phyloP scores from a whole-genome alignment of 2,797 vertebrate genomes.

The Cynopterus sphinx region DNA sequence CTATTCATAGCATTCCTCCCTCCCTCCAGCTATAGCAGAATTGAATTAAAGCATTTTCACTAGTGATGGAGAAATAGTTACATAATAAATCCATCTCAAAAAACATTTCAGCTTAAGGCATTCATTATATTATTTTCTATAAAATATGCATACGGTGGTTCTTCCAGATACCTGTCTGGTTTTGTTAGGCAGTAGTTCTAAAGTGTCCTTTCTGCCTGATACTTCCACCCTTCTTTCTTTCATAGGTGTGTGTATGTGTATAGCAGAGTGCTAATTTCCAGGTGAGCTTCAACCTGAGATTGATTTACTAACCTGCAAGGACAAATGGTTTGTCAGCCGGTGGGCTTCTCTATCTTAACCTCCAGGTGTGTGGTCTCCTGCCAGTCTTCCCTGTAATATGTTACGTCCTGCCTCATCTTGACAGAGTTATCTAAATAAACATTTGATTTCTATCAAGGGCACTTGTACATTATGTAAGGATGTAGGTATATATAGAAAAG shows the following conservation, averaged over 20 bases:
- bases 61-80: not conserved
- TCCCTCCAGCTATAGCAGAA: not conserved
- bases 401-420: not conserved
- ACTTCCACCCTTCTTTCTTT: not conserved
- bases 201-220: not conserved
- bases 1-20: not conserved
- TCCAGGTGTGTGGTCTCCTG: not conserved
- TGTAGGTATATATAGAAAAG: not conserved
- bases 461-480: not conserved
- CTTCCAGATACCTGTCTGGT: not conserved
- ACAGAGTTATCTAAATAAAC: not conserved
- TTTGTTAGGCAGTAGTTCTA: not conserved
- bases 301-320: not conserved
- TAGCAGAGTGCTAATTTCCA: not conserved
- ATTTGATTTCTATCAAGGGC: not conserved
- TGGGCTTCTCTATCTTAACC: not conserved
- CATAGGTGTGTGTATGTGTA: not conserved
- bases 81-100: not conserved
- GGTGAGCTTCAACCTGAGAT: not conserved
- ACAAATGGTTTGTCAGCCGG: not conserved
- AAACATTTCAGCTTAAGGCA: conserved; percentile 25
- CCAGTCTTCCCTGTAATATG: not conserved
- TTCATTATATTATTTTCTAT: conserved; percentile 38
- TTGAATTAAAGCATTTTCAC: conserved; percentile 17
- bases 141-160: not conserved